These are phyloP conservation scores for Tachystola acroxantha DNA, from an alignment of 2,888 invertebrate species.

Conservation along the genomic window DNA sequence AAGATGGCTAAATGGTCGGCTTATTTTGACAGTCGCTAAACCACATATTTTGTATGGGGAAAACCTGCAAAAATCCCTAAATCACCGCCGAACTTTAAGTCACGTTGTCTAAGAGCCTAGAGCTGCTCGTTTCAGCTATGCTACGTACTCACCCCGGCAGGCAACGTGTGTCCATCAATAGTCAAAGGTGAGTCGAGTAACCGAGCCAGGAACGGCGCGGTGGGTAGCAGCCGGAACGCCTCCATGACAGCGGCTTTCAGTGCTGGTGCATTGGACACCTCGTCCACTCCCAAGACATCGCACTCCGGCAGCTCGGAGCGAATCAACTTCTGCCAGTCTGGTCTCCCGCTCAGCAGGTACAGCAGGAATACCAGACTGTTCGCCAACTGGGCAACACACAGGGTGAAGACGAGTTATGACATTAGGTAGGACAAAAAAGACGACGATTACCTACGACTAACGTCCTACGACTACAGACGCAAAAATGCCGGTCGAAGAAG, in stretches of 20 bases:
- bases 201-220: slow-evolving; percentile 88
- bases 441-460: too few species aligned
- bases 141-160: slow-evolving; percentile 85
- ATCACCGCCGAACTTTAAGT: too few species aligned
- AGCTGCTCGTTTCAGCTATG: too few species aligned
- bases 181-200: slow-evolving; percentile 85
- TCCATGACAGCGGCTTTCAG: slow-evolving; percentile 88
- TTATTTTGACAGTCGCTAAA: too few species aligned
- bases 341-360: slow-evolving; percentile 84
- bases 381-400: slow-evolving; percentile 77
- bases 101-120: too few species aligned
- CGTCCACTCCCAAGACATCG: slow-evolving; percentile 75
- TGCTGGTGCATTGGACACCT: slow-evolving; percentile 83
- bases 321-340: slow-evolving; percentile 81
- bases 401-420: too few species aligned
- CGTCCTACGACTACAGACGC: too few species aligned
- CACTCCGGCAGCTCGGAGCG: slow-evolving; percentile 81
- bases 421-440: too few species aligned
- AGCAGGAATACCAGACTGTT: slow-evolving; percentile 89
- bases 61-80: too few species aligned
- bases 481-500: too few species aligned
- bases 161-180: slow-evolving; percentile 83
- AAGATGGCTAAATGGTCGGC: too few species aligned
- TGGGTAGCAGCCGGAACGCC: slow-evolving; percentile 85
- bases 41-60: too few species aligned